A percentile compares a stretch with the other conserved stretches of the same genome.
Conservation (phyloP, 2,888 invertebrate genomes). For the Phaedon cochleariae region DNA sequence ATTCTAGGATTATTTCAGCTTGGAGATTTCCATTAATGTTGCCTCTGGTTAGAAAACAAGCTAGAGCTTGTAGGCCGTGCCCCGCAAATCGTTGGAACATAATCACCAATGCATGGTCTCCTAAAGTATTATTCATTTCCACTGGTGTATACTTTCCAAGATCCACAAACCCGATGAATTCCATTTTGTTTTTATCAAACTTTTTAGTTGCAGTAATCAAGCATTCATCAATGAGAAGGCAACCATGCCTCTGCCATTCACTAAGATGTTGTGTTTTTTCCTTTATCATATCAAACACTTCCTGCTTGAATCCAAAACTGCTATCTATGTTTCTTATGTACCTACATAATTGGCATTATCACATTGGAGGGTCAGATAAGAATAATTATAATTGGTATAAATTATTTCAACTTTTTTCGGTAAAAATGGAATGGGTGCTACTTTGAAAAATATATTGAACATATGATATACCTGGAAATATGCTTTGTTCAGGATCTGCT, state of each 20-base stretch:
- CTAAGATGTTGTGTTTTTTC: background rate
- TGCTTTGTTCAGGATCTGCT: too few relatives aligned
- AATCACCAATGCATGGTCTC: conserved; percentile 30
- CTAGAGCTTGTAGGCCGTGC: background rate
- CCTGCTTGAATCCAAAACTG: too few relatives aligned
- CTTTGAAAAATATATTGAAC: too few relatives aligned
- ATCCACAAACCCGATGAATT: conserved; percentile 24
- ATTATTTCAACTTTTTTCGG: too few relatives aligned
- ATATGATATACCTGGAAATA: too few relatives aligned
- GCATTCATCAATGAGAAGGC: conserved; percentile 21
- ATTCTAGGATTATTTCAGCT: background rate
- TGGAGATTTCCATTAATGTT: background rate
- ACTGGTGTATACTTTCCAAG: conserved; percentile 19
- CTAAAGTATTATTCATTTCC: conserved; percentile 14
- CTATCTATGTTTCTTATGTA: background rate
- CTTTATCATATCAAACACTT: background rate
- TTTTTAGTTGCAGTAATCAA: conserved; percentile 11
- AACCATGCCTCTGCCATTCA: too few relatives aligned
- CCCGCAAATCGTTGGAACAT: conserved; percentile 31
- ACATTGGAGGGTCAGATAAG: too few relatives aligned
- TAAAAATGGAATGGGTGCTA: too few relatives aligned
- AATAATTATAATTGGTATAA: too few relatives aligned
- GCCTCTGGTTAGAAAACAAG: background rate
- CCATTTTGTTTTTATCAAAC: conserved; percentile 21
- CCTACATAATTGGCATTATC: background rate